Evolutionary conservation across 2,797 vertebrate genomes (phyloP).

Genomic region (Brachyrhaphis roseni): DNA sequence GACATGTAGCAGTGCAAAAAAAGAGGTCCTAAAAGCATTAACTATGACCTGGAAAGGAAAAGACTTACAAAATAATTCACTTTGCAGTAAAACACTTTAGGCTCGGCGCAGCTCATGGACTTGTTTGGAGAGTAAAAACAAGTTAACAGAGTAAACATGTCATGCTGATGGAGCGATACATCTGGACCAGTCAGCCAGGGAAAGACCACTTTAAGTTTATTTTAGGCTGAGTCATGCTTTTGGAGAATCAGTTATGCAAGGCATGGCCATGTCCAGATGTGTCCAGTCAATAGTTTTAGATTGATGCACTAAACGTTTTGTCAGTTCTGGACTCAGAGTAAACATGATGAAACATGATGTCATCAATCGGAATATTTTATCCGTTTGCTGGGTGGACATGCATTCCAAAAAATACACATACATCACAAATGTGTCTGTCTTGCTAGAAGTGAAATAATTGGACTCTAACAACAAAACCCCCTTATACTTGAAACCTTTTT

Average conservation of each 20-base stretch:
- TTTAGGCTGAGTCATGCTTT: constrained; percentile 24
- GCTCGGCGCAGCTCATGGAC: constrained; percentile 1
- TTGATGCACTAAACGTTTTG: too few relatives aligned
- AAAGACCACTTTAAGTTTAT: constrained; percentile 27
- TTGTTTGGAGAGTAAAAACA: constrained; percentile 28
- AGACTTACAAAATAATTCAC: constrained; percentile 30
- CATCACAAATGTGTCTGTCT: too few relatives aligned
- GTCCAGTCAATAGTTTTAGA: too few relatives aligned
- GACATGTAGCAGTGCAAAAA: constrained; percentile 55
- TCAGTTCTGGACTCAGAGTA: too few relatives aligned
- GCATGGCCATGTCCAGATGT: too few relatives aligned
- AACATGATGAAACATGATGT: too few relatives aligned
- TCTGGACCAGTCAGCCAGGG: constrained; percentile 37
- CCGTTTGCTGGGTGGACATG: too few relatives aligned
- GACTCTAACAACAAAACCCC: too few relatives aligned
- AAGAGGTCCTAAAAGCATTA: constrained; percentile 40
- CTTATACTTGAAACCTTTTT: too few relatives aligned
- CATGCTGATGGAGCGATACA: constrained; percentile 10
- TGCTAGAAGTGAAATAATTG: too few relatives aligned
- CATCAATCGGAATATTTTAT: too few relatives aligned
- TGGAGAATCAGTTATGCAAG: constrained; percentile 26
- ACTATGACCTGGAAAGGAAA: constrained; percentile 19
- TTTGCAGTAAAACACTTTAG: constrained; percentile 10
- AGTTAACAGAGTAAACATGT: constrained; percentile 28
- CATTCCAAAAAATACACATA: too few relatives aligned